These are phyloP conservation scores for Bombus sibiricus DNA, from an alignment of 1,140 invertebrate genomes.

Conservation along the genomic window DNA sequence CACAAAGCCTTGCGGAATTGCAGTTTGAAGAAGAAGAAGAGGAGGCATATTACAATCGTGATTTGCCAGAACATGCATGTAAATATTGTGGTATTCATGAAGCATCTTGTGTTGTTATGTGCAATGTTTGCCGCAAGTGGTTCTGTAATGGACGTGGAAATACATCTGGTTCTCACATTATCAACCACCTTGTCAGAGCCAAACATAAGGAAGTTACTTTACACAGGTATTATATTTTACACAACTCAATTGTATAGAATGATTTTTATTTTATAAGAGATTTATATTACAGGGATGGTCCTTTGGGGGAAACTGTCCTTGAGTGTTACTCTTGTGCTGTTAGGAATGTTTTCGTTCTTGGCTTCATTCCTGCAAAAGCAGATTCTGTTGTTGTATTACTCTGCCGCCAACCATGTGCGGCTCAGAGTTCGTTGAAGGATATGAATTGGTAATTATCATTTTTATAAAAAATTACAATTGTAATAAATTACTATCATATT, in stretches of 20 bases:
- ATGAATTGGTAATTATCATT: slow-evolving; percentile 93
- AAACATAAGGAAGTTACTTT: slow-evolving; percentile 99
- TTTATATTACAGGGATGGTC: slow-evolving; percentile 90
- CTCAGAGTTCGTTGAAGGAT: slow-evolving; percentile 97
- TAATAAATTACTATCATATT: neutral
- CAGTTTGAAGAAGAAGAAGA: slow-evolving; percentile 96
- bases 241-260: neutral
- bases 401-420: slow-evolving; percentile 98
- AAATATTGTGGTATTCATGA: slow-evolving; percentile 99
- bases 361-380: slow-evolving; percentile 99
- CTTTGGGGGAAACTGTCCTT: slow-evolving; percentile 97
- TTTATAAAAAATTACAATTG: neutral
- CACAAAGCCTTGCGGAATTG: slow-evolving; percentile 90
- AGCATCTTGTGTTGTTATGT: slow-evolving; percentile 98
- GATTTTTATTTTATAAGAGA: neutral
- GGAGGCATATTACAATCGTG: slow-evolving; percentile 94
- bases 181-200: slow-evolving; percentile 98
- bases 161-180: slow-evolving; percentile 99
- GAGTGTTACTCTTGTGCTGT: slow-evolving; percentile 99
- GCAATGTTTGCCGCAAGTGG: slow-evolving; percentile 99
- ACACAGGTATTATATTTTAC: slow-evolving; percentile 85
- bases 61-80: slow-evolving; percentile 96
- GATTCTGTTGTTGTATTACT: slow-evolving; percentile 99
- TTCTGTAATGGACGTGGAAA: slow-evolving; percentile 99
- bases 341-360: slow-evolving; percentile 98